A percentile compares a stretch with the other conserved stretches of the same genome.
Conservation (phyloP, 2,113 vertebrate genomes). For the Nerophis lumbriciformis region DNA sequence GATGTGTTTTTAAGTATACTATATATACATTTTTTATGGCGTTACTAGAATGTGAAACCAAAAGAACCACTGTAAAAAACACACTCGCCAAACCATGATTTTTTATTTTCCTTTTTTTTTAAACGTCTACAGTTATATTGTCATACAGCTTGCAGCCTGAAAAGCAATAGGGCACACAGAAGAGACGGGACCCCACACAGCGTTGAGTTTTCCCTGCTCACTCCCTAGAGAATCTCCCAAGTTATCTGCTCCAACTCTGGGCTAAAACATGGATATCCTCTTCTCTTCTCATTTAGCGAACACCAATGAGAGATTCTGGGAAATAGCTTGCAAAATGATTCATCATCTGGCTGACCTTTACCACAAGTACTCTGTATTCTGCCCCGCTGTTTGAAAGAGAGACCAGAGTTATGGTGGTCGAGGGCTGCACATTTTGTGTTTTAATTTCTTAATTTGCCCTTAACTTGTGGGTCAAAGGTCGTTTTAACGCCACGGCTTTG, state of each 20-base stretch:
- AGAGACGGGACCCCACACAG: conserved; percentile 56
- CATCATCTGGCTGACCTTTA: conserved; percentile 45
- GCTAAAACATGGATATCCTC: conserved; percentile 8
- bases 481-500: conserved; percentile 80
- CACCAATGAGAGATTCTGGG: not conserved
- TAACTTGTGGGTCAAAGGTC: conserved; percentile 82
- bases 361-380: not conserved
- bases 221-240: conserved; percentile 6
- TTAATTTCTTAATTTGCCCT: conserved; percentile 67
- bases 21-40: conserved; percentile 4
- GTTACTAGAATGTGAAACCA: not conserved
- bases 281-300: conserved; percentile 6
- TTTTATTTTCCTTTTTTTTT: not conserved
- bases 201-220: conserved; percentile 13
- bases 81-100: not conserved
- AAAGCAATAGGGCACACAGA: conserved; percentile 52
- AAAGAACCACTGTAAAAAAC: conserved; percentile 1
- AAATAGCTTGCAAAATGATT: conserved; percentile 58
- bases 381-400: not conserved
- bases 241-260: conserved; percentile 5
- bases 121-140: conserved; percentile 11
- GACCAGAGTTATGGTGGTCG: not conserved
- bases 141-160: conserved; percentile 32
- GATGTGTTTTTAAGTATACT: conserved; percentile 1
- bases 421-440: conserved; percentile 58